phyloP scores from a whole-genome alignment of 1,140 invertebrate genomes.

The Drosophila equinoxialis region DNA sequence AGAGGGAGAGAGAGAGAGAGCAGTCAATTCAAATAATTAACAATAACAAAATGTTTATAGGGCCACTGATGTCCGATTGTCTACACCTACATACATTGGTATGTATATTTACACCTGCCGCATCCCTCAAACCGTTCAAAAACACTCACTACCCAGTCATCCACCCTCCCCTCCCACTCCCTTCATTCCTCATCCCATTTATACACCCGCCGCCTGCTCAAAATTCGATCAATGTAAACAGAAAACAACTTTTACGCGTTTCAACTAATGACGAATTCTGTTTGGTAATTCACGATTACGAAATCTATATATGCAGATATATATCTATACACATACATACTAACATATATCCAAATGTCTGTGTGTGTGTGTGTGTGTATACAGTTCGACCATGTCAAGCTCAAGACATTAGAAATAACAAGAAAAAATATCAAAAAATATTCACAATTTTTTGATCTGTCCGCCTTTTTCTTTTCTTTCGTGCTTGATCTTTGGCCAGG shows the following conservation, averaged over 20 bases:
- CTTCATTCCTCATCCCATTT: background rate
- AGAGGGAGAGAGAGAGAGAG: background rate
- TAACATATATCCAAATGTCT: too few relatives aligned
- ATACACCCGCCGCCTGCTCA: conserved; percentile 9
- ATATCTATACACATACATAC: background rate
- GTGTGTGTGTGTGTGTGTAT: conserved; percentile 20
- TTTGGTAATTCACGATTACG: conserved; percentile 74
- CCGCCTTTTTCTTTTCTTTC: conserved; percentile 28
- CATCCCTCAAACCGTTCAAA: conserved; percentile 3
- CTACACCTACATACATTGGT: background rate
- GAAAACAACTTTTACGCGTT: conserved; percentile 22
- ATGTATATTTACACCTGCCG: background rate
- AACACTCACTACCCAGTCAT: background rate
- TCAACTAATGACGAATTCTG: conserved; percentile 68
- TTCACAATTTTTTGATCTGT: conserved; percentile 25
- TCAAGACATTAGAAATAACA: conserved; percentile 38
- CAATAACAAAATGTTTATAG: conserved; percentile 1
- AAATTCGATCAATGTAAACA: conserved; percentile 55
- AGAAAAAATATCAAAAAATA: conserved; percentile 24
- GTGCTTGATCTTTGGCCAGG: conserved; percentile 9
- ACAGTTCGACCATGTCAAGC: conserved; percentile 43
- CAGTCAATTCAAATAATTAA: background rate
- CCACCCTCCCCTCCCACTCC: background rate
- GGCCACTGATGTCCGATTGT: background rate
- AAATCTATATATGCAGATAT: conserved; percentile 52